Percentiles rank a stretch among this genome's conserved stretches.
Conservation (phyloP, 2,888 invertebrate genomes). For the Blera fallax region DNA sequence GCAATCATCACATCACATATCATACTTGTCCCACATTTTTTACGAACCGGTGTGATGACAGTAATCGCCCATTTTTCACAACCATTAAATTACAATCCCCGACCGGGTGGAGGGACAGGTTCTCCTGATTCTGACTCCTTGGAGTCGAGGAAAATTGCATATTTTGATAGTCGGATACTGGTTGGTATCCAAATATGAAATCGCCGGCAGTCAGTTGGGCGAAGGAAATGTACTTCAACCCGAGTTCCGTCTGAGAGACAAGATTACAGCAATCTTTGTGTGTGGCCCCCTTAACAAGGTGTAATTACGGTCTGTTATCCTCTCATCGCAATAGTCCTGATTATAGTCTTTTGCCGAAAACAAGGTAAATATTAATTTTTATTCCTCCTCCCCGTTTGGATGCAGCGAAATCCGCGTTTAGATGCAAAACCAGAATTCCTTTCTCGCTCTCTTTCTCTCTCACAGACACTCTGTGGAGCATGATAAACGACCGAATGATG, state of each 20-base stretch:
- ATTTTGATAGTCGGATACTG: slow-evolving; percentile 34
- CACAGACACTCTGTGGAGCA: no score
- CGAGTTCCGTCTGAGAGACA: not conserved
- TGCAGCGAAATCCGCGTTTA: not conserved
- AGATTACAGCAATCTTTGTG: slow-evolving; percentile 71
- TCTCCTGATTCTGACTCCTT: not conserved
- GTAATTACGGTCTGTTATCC: slow-evolving; percentile 82
- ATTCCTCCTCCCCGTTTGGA: slow-evolving; percentile 71
- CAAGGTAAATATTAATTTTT: slow-evolving; percentile 81
- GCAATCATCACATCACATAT: slow-evolving; percentile 68
- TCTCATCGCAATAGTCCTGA: slow-evolving; percentile 78
- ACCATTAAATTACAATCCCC: slow-evolving; percentile 59
- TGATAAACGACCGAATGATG: slow-evolving; percentile 70
- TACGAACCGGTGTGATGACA: slow-evolving; percentile 64
- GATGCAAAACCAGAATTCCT: slow-evolving; percentile 73
- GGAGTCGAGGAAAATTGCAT: slow-evolving; percentile 21
- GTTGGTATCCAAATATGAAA: slow-evolving; percentile 47
- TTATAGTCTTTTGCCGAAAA: slow-evolving; percentile 80
- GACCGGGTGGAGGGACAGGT: slow-evolving; percentile 8
- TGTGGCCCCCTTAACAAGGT: slow-evolving; percentile 79
- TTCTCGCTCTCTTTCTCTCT: slow-evolving; percentile 57
- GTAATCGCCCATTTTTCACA: slow-evolving; percentile 72
- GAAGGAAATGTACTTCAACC: not conserved
- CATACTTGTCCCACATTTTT: slow-evolving; percentile 61
- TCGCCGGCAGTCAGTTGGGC: slow-evolving; percentile 12